Percentiles rank a stretch among this genome's conserved stretches.
Evolutionary conservation across 2,113 vertebrate species (phyloP).

Genomic region (Gavialis gangeticus): DNA sequence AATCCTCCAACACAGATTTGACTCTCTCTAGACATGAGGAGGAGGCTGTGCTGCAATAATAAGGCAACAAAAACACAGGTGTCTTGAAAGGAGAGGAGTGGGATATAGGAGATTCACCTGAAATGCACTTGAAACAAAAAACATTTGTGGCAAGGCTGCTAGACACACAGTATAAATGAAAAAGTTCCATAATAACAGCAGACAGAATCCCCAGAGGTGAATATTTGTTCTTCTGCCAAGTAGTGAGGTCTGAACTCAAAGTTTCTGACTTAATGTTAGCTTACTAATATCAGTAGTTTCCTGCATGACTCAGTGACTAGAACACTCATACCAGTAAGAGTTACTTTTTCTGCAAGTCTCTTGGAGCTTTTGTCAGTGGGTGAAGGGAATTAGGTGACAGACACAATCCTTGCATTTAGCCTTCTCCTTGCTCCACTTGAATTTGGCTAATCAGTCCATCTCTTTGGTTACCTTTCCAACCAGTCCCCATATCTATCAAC

Average conservation of each 20-base stretch:
- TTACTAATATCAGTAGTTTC: conserved; percentile 72
- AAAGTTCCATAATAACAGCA: not conserved
- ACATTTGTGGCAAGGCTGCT: not conserved
- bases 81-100: not conserved
- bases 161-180: not conserved
- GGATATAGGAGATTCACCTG: rapidly evolving
- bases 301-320: conserved; percentile 72
- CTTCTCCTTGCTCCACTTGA: conserved; percentile 5
- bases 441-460: not conserved
- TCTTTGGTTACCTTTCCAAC: not conserved
- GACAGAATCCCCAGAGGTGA: not conserved
- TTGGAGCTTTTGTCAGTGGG: conserved; percentile 64
- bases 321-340: conserved; percentile 70
- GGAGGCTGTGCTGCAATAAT: not conserved
- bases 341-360: conserved; percentile 64
- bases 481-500: not conserved
- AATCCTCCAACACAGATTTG: not conserved
- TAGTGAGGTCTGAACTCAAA: conserved; percentile 28
- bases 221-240: conserved; percentile 24
- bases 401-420: conserved; percentile 53
- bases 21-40: not conserved
- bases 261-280: conserved; percentile 47
- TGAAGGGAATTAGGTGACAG: conserved; percentile 4
- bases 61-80: not conserved
- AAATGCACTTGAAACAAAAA: conserved; percentile 21